Percentiles rank a stretch among this genome's conserved stretches.
Conservation (phyloP, 1,140 invertebrate species). For the Araneus ventricosus region DNA sequence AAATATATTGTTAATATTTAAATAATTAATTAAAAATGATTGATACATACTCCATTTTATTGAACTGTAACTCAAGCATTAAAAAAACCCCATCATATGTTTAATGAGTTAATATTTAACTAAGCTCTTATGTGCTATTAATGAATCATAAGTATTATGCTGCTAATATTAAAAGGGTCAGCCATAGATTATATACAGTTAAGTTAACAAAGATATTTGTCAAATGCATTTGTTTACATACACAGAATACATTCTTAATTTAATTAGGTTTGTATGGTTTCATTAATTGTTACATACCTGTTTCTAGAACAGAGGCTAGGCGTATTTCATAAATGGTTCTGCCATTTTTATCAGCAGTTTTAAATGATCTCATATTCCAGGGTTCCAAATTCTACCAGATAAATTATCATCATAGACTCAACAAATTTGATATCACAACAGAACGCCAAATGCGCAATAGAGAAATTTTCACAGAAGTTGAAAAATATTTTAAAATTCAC, state of each 20-base stretch:
- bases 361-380: slow-evolving; percentile 94
- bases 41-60: too few species aligned
- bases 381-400: slow-evolving; percentile 85
- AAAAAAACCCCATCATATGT: too few species aligned
- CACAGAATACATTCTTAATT: neutral
- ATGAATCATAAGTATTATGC: neutral
- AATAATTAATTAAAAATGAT: too few species aligned
- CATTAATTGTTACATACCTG: slow-evolving; percentile 56
- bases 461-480: too few species aligned
- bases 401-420: neutral
- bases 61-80: too few species aligned
- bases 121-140: neutral
- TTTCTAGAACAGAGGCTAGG: slow-evolving; percentile 79
- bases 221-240: neutral
- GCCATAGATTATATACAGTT: slow-evolving; percentile 79
- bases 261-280: too few species aligned
- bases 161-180: neutral
- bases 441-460: neutral
- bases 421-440: too few species aligned
- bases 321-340: slow-evolving; percentile 79
- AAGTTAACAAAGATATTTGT: neutral
- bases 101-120: too few species aligned
- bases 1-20: too few species aligned
- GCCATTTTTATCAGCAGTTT: slow-evolving; percentile 83
- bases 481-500: neutral